Base-by-base conservation (phyloP, 1,140 invertebrate genomes). In the Hesperophylax magnus region DNA sequence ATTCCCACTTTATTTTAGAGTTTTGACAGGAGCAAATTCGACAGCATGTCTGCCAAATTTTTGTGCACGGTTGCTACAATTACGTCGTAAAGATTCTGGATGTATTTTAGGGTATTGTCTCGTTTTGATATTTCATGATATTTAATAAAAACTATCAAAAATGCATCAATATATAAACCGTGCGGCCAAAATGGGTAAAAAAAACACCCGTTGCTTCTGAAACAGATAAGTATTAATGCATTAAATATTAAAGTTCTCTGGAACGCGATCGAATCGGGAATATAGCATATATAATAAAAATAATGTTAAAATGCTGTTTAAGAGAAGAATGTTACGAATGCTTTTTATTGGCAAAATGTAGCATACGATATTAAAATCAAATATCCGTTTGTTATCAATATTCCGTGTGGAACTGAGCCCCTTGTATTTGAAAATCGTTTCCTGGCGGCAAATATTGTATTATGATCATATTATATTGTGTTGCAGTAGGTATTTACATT, bases 311-410 rank as follows among this genome's bases (percentile, higher is more conserved):
- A 47, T 14, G 39, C 39, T 47, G 39, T 47, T 65, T 24, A n/a
- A 15, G 7, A 67, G 17, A 2, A n/a, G 17, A 31, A 67, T 18
- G 18, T 24, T 20, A 9, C 20, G 8, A 24, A 61, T 4, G 58
- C 24, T 61, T 61, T 24, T 47, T 47, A 47, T 18, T 24, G n/a
- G 27, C 22, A 67, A 67, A 67, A 65, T 67, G 27, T 67, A 27
- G 11, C 39, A 34, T 47, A 8, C 31, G n/a, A 27, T 34, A 34
- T 67, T 67, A 27, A 67, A 67, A 31, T 17, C 63, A 67, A 67
- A 67, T 67, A 27, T 67, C 31, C 31, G 17, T 67, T 67, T 67
- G 24, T 67, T 67, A 67, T 67, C 63, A 67, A 67, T 31, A 67
- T 67, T 67, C 27, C n/a, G 17, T 17, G 39, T 34, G 17, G 27